Conservation (phyloP, 1,140 invertebrate species). For the Sipha flava region DNA sequence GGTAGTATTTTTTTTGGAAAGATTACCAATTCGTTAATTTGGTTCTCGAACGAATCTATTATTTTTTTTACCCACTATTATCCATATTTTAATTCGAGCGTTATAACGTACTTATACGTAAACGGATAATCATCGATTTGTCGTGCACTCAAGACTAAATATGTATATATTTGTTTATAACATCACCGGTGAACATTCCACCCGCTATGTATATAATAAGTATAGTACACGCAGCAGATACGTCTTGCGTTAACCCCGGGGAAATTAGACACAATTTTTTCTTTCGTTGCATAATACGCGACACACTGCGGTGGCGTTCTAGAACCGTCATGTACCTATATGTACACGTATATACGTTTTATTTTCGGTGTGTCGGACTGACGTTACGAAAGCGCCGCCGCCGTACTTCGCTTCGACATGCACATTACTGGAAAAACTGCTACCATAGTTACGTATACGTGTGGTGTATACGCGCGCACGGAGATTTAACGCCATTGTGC, state of each 20-base stretch:
- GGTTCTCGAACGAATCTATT: too few relatives aligned
- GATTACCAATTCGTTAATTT: too few relatives aligned
- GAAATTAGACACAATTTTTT: not conserved
- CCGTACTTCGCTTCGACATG: not conserved
- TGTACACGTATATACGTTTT: too few relatives aligned
- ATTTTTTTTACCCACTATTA: not conserved
- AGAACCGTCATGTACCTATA: too few relatives aligned
- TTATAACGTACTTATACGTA: too few relatives aligned
- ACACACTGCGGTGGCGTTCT: too few relatives aligned
- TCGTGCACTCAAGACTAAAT: not conserved
- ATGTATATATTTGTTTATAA: not conserved
- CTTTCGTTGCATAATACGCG: not conserved
- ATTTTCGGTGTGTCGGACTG: not conserved
- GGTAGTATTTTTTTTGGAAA: too few relatives aligned
- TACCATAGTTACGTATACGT: not conserved
- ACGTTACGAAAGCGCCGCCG: constrained; percentile 2
- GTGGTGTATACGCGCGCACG: not conserved
- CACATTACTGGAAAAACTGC: constrained; percentile 20
- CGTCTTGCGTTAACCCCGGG: not conserved
- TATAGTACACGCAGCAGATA: too few relatives aligned
- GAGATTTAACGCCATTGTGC: constrained; percentile 30
- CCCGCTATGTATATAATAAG: not conserved
- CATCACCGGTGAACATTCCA: not conserved
- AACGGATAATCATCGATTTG: constrained; percentile 1
- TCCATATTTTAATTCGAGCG: too few relatives aligned